phyloP scores from a whole-genome alignment of 2,113 vertebrate species.

The Xyrauchen texanus region DNA sequence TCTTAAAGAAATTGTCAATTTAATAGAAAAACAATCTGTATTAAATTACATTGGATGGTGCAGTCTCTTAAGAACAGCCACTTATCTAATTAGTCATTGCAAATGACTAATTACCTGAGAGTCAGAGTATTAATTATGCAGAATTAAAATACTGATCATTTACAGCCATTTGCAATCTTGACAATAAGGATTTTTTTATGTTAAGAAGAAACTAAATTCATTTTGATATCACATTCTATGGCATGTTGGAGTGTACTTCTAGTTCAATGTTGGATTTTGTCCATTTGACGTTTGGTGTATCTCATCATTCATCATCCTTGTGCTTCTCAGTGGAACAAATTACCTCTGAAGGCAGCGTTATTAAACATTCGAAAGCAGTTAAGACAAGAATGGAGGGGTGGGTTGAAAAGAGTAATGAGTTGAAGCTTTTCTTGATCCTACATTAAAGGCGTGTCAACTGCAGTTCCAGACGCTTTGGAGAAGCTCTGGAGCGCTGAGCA shows the following conservation, averaged over 20 bases:
- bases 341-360: constrained; percentile 67
- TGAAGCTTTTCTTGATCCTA: constrained; percentile 73
- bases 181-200: not conserved
- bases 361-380: constrained; percentile 73
- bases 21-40: constrained; percentile 11
- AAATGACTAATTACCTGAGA: too few relatives aligned
- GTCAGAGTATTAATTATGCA: constrained; percentile 8
- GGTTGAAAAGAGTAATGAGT: constrained; percentile 66
- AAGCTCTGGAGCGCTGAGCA: constrained; percentile 59
- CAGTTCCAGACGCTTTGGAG: constrained; percentile 69
- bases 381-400: constrained; percentile 63
- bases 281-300: too few relatives aligned
- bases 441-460: constrained; percentile 76
- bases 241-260: not conserved
- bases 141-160: not conserved
- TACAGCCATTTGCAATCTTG: not conserved
- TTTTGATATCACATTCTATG: not conserved
- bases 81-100: constrained; percentile 6
- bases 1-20: not conserved
- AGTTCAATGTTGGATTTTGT: constrained; percentile 44
- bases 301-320: too few relatives aligned
- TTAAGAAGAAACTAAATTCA: not conserved
- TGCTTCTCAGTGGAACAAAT: constrained; percentile 71
- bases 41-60: constrained; percentile 6
- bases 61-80: not conserved